These are phyloP conservation scores for Drosophila sp. DNA, from an alignment of 1,140 invertebrate genomes.

Conservation along the genomic window DNA sequence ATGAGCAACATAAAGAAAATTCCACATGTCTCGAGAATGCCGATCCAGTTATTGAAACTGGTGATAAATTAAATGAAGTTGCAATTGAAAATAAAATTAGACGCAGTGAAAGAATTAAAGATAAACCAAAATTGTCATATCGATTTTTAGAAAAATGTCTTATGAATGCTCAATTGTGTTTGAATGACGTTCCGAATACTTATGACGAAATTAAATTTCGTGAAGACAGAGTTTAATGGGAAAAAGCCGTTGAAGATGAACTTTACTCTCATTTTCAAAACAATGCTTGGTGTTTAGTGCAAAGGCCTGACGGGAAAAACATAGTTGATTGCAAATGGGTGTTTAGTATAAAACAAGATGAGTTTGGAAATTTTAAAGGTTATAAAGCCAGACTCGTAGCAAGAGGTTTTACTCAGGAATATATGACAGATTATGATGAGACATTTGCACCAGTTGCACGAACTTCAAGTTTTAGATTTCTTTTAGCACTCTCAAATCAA, in stretches of 20 bases:
- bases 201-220: slow-evolving; percentile 15
- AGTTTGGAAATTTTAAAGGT: slow-evolving; percentile 33
- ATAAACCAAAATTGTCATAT: slow-evolving; percentile 9
- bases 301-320: slow-evolving; percentile 10
- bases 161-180: slow-evolving; percentile 9
- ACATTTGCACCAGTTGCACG: slow-evolving; percentile 27
- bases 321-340: slow-evolving; percentile 14
- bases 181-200: slow-evolving; percentile 5
- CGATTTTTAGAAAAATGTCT: slow-evolving; percentile 9
- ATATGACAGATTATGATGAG: slow-evolving; percentile 74
- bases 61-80: slow-evolving; percentile 5
- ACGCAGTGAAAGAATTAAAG: slow-evolving; percentile 13
- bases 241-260: slow-evolving; percentile 24
- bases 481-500: slow-evolving; percentile 23
- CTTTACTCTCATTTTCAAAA: slow-evolving; percentile 21
- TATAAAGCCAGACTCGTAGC: slow-evolving; percentile 83
- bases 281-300: slow-evolving; percentile 18
- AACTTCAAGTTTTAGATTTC: neutral
- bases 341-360: slow-evolving; percentile 15
- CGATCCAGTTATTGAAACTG: slow-evolving; percentile 13
- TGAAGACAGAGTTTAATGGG: slow-evolving; percentile 5
- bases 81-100: slow-evolving; percentile 1
- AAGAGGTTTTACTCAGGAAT: slow-evolving; percentile 80
- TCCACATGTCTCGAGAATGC: slow-evolving; percentile 16
- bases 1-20: slow-evolving; percentile 1